Percentiles rank a stretch among this genome's conserved stretches.
Conservation (phyloP, 2,113 vertebrate genomes). For the Hyaena hyaena region DNA sequence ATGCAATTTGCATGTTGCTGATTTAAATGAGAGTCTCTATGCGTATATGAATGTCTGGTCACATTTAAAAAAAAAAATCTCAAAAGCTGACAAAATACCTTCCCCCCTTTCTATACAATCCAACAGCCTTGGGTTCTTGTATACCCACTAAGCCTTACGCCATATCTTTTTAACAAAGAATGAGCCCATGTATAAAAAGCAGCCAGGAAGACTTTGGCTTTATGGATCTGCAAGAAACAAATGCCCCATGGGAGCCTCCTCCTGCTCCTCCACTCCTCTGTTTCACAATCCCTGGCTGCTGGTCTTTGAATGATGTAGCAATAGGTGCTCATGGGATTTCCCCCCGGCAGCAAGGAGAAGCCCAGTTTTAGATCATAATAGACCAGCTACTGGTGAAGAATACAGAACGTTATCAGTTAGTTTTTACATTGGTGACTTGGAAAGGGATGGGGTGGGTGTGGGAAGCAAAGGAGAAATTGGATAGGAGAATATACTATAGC, state of each 20-base stretch:
- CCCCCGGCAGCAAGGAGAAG: constrained; percentile 8
- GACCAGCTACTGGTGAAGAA: constrained; percentile 65
- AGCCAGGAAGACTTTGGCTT: constrained; percentile 76
- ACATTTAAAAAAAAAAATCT: constrained; percentile 62
- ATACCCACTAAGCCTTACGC: background rate
- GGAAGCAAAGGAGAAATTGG: constrained; percentile 45
- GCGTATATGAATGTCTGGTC: constrained; percentile 56
- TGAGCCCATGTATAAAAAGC: background rate
- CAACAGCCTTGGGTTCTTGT: constrained; percentile 50
- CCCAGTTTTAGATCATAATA: constrained; percentile 74
- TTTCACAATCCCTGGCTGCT: constrained; percentile 51
- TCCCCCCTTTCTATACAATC: constrained; percentile 29
- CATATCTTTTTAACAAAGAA: constrained; percentile 65
- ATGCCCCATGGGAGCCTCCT: constrained; percentile 55
- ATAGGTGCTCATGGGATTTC: constrained; percentile 69
- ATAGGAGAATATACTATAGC: background rate
- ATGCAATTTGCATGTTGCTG: constrained; percentile 55
- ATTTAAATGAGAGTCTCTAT: constrained; percentile 51
- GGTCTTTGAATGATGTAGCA: constrained; percentile 57
- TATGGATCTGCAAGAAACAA: constrained; percentile 32
- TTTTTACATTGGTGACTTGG: constrained; percentile 53
- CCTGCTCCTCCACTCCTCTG: constrained; percentile 40
- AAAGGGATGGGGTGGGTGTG: background rate
- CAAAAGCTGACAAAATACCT: constrained; percentile 57
- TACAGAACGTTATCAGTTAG: constrained; percentile 77